These are phyloP conservation scores for Rhyacichthys aspro DNA, from an alignment of 2,797 vertebrate genomes.

Conservation along the genomic window DNA sequence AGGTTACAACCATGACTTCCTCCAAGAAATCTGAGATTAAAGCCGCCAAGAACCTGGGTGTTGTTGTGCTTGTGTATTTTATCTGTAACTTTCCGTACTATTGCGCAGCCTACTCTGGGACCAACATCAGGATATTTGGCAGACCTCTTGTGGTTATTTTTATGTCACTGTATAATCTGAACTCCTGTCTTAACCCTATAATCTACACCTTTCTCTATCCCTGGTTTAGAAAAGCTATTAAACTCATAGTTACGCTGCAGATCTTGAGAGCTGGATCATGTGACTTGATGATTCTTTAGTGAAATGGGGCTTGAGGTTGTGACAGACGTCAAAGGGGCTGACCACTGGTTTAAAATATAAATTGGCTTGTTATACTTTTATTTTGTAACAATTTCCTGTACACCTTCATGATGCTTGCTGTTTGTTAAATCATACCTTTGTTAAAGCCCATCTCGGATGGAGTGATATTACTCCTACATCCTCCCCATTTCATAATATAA, in stretches of 20 bases:
- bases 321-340: no score
- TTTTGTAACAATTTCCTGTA: no score
- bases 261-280: background rate
- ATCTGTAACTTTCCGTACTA: background rate
- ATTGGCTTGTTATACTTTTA: no score
- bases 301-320: no score
- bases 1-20: background rate
- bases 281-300: background rate
- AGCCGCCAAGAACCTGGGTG: background rate
- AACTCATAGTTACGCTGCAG: constrained; percentile 3
- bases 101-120: background rate
- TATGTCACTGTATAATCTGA: background rate
- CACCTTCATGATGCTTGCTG: no score
- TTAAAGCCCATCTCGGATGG: no score
- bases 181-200: background rate
- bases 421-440: no score
- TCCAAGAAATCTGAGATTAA: constrained; percentile 1
- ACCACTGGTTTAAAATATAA: no score
- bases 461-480: no score
- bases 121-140: background rate
- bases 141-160: background rate
- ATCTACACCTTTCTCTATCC: background rate
- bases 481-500: no score
- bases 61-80: background rate
- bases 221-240: constrained; percentile 8